Evolutionary conservation across 1,140 invertebrate genomes (phyloP).

Genomic region (Polypedilum pembai): DNA sequence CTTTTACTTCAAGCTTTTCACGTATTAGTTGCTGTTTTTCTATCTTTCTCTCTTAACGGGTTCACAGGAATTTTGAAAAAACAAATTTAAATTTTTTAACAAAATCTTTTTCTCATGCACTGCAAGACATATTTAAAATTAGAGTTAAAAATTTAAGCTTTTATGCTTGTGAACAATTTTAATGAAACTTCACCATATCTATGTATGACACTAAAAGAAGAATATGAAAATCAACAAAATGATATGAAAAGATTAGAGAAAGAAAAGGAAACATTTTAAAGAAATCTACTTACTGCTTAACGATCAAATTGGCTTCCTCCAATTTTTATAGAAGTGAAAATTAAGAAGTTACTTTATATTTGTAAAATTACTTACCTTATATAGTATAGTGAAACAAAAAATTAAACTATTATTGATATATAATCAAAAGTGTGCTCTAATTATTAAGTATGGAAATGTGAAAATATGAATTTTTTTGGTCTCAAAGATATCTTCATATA

Average conservation of each 20-base stretch:
- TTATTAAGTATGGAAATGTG: not conserved
- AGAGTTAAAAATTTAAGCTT: not conserved
- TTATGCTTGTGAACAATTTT: not conserved
- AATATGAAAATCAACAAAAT: not conserved
- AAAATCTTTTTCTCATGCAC: too few species aligned
- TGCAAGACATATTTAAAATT: not conserved
- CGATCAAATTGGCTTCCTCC: not conserved
- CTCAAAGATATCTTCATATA: not conserved
- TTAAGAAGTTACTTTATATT: not conserved
- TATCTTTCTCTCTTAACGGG: too few species aligned
- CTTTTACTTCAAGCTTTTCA: too few species aligned
- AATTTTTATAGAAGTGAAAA: not conserved
- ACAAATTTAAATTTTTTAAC: not conserved
- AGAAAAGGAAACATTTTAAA: not conserved
- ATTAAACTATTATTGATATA: not conserved
- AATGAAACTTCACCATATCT: not conserved
- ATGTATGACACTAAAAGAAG: not conserved
- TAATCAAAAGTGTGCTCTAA: constrained; percentile 6
- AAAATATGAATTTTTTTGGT: not conserved
- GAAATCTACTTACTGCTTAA: not conserved
- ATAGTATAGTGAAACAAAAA: not conserved
- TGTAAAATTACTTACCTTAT: not conserved
- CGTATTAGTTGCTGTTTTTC: too few species aligned
- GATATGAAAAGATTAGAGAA: not conserved
- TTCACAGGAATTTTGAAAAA: not conserved